phyloP scores from a whole-genome alignment of 2,797 vertebrate genomes.

The Pagetopsis macropterus region DNA sequence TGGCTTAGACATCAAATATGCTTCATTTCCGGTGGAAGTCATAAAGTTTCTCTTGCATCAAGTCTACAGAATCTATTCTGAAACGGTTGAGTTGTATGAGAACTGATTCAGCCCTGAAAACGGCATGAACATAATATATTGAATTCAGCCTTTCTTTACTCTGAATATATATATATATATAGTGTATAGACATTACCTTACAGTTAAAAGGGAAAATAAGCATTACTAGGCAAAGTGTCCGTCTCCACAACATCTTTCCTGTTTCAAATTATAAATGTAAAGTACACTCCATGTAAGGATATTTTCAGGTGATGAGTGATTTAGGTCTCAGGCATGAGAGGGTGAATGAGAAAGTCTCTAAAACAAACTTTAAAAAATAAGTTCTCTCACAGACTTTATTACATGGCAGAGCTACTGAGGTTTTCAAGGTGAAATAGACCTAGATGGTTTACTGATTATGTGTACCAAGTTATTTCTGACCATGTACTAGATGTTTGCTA shows the following conservation, averaged over 20 bases:
- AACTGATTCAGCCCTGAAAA: constrained; percentile 7
- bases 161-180: background rate
- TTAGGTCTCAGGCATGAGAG: too few relatives aligned
- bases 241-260: background rate
- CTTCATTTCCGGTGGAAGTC: constrained; percentile 70
- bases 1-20: constrained; percentile 72
- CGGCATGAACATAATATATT: background rate
- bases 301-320: background rate
- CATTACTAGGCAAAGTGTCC: background rate
- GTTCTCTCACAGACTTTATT: background rate
- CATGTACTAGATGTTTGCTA: constrained; percentile 9
- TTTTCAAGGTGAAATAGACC: constrained; percentile 26
- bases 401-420: background rate
- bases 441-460: constrained; percentile 9
- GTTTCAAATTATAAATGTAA: background rate
- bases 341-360: background rate
- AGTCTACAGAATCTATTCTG: constrained; percentile 46
- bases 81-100: constrained; percentile 10
- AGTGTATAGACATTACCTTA: background rate
- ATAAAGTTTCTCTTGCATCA: constrained; percentile 51
- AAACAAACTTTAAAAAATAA: background rate
- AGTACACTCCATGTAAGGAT: background rate
- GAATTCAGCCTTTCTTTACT: background rate
- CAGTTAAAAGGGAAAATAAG: background rate
- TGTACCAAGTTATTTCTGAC: constrained; percentile 1